Evolutionary conservation across 2,888 invertebrate genomes (phyloP).

Genomic region (Phorcus lineatus): DNA sequence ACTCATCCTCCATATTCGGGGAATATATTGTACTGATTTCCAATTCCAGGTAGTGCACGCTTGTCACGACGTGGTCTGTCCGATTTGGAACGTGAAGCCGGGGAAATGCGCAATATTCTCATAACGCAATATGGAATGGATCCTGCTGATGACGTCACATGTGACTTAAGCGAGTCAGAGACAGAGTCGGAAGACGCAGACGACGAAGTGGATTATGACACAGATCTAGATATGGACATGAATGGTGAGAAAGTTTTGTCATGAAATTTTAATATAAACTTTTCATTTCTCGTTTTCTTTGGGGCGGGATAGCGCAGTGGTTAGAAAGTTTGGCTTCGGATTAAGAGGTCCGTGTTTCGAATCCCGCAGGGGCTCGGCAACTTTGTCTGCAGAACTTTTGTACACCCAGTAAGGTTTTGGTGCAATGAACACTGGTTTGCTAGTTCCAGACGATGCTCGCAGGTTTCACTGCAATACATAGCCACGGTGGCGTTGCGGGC

Average conservation of each 20-base stretch:
- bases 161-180: slow-evolving; percentile 22
- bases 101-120: slow-evolving; percentile 21
- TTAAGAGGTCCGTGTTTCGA: too few relatives aligned
- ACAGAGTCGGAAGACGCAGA: slow-evolving; percentile 26
- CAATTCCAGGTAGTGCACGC: background rate
- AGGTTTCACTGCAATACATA: too few relatives aligned
- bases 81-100: slow-evolving; percentile 8
- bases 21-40: background rate
- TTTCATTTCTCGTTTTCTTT: background rate
- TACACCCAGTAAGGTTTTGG: too few relatives aligned
- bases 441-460: too few relatives aligned
- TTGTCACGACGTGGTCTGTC: background rate
- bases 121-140: slow-evolving; percentile 29
- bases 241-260: slow-evolving; percentile 42
- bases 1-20: too few relatives aligned
- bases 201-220: slow-evolving; percentile 58
- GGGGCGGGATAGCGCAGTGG: too few relatives aligned
- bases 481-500: too few relatives aligned
- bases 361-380: too few relatives aligned
- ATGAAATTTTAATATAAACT: background rate
- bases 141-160: slow-evolving; percentile 2
- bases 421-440: too few relatives aligned
- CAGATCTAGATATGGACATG: slow-evolving; percentile 64
- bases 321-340: too few relatives aligned
- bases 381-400: too few relatives aligned